Base-by-base conservation (phyloP, 2,888 invertebrate species). In the Cylindroiulus punctatus region DNA sequence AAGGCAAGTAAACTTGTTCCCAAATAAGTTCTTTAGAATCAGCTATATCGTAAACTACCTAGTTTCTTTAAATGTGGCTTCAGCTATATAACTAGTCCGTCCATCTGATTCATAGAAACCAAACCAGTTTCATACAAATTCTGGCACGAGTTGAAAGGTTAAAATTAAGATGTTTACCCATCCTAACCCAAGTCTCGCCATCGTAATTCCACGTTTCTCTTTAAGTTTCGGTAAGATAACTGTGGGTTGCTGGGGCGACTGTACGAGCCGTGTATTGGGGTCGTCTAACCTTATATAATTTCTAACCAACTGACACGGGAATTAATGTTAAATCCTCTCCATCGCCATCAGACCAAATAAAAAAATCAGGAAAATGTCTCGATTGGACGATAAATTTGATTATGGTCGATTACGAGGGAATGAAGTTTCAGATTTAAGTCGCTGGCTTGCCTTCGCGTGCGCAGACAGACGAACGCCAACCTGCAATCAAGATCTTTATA, bases 321-420 rank as follows among this genome's bases (percentile, higher is more conserved):
- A 76, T 26, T 76, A 30, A 76, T 30, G 76, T 76, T 30, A 76
- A 26, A 8, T 65, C 22, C 26, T 65, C 12, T 8, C 26, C 65
- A 65, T 19, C 4, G 0, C n/a, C 12, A 65, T 7, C 10, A 22
- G 22, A 30, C 30, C 17, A n/a, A 76, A 30, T 12, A 8, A 14
- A 76, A 76, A 76, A 76, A 76, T 1, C 26, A 57, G 5, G 76
- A 30, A 76, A 76, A 30, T 17, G 65, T 76, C 76, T 76, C 76
- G 30, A 76, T 76, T 30, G 76, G 76, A 17, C 76, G 76, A 76
- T 76, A 76, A 76, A 76, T 76, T 76, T 76, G 30, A 76, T 76
- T 76, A 76, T 76, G 17, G 76, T 26, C 12, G 30, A 76, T 76
- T 76, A 76, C 30, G 76, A 14, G 14, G 14, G 12, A 76, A 76